Evolutionary conservation across 2,888 invertebrate species (phyloP).

Genomic region (Lasioglossum leucozonium): DNA sequence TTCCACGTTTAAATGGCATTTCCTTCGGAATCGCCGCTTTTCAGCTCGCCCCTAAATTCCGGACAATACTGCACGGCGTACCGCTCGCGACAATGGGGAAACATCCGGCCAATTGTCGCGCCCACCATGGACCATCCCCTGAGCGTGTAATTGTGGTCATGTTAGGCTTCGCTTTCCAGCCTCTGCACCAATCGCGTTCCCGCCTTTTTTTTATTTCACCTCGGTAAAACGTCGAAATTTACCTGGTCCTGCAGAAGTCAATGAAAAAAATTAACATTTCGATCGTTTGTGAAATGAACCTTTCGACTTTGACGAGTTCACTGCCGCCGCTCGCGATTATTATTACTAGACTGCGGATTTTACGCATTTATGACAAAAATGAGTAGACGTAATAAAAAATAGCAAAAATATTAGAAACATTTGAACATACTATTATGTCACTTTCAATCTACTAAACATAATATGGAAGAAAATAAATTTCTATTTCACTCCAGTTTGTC

Average conservation of each 20-base stretch:
- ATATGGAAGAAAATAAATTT: too few relatives aligned
- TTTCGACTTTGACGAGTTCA: too few relatives aligned
- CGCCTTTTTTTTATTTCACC: slow-evolving; percentile 57
- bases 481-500: too few relatives aligned
- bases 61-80: slow-evolving; percentile 71
- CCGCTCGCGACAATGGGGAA: slow-evolving; percentile 76
- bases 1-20: slow-evolving; percentile 78
- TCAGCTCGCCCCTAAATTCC: slow-evolving; percentile 73
- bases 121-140: slow-evolving; percentile 69
- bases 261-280: background rate
- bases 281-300: background rate
- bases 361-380: too few relatives aligned
- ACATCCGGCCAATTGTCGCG: slow-evolving; percentile 84
- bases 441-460: too few relatives aligned
- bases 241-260: slow-evolving; percentile 58
- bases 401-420: too few relatives aligned
- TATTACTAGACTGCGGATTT: too few relatives aligned
- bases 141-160: slow-evolving; percentile 76
- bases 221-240: slow-evolving; percentile 46
- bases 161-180: slow-evolving; percentile 58
- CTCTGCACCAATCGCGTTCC: slow-evolving; percentile 53
- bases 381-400: too few relatives aligned
- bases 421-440: too few relatives aligned
- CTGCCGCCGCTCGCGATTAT: too few relatives aligned
- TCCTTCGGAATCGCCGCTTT: slow-evolving; percentile 74